A percentile compares a stretch with the other conserved stretches of the same genome.
These are phyloP conservation scores for Synanthedon formicaeformis DNA, from an alignment of 2,888 invertebrate species.

Conservation along the genomic window DNA sequence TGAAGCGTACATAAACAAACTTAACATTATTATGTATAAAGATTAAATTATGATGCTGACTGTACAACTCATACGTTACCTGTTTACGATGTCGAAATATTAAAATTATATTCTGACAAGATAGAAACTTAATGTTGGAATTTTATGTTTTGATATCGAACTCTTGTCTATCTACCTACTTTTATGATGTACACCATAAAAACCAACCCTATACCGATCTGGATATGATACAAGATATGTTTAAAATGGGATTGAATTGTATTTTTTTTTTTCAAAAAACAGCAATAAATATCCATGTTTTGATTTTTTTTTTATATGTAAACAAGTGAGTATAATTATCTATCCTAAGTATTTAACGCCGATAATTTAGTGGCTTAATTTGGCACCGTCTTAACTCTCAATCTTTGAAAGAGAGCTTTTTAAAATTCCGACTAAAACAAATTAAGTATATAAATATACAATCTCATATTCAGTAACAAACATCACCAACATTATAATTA, in stretches of 20 bases:
- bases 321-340: constrained; percentile 16
- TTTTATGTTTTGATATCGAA: neutral
- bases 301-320: constrained; percentile 22
- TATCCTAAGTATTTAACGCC: constrained; percentile 14
- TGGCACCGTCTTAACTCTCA: constrained; percentile 33
- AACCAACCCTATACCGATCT: constrained; percentile 28
- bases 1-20: too few relatives aligned
- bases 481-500: constrained; percentile 14
- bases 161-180: constrained; percentile 9
- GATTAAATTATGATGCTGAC: too few relatives aligned
- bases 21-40: too few relatives aligned
- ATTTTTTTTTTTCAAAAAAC: constrained; percentile 6
- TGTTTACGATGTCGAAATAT: too few relatives aligned
- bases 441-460: neutral
- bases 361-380: constrained; percentile 18
- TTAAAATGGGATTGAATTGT: constrained; percentile 1
- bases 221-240: constrained; percentile 51
- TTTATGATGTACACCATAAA: constrained; percentile 29
- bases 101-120: neutral
- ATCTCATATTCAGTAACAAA: constrained; percentile 9
- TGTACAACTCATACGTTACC: too few relatives aligned
- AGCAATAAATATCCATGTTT: neutral
- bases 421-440: constrained; percentile 6
- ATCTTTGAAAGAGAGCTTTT: constrained; percentile 16
- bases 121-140: neutral